Conservation (phyloP, 2,888 invertebrate species). For the Oscheius sp. region DNA sequence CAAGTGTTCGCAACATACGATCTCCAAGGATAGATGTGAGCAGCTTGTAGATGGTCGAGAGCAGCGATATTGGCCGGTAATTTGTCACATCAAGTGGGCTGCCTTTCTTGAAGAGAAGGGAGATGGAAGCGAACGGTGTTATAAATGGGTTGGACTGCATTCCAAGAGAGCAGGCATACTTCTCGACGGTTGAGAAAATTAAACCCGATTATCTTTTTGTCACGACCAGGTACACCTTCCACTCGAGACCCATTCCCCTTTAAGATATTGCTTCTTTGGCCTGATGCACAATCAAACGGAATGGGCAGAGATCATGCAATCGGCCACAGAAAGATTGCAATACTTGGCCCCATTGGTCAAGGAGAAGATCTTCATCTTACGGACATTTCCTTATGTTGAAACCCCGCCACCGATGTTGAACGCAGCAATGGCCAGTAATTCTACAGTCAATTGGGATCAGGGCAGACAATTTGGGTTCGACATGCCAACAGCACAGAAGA, state of each 20-base stretch:
- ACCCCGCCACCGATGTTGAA: no score
- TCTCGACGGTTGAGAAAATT: not conserved
- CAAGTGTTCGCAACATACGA: no score
- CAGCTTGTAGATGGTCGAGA: no score
- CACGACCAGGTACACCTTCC: no score
- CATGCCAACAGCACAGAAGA: not conserved
- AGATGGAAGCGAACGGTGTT: no score
- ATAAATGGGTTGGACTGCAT: not conserved
- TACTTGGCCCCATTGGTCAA: not conserved
- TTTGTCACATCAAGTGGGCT: no score
- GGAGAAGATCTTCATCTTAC: not conserved
- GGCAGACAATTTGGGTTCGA: not conserved
- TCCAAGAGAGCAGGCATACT: not conserved
- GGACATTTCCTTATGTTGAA: not conserved
- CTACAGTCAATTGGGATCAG: not conserved
- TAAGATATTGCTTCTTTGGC: no score
- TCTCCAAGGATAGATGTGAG: no score
- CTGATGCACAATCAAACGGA: not conserved
- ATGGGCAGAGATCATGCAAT: not conserved
- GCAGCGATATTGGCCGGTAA: no score
- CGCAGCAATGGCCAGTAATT: not conserved
- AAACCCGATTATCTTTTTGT: conserved; percentile 4
- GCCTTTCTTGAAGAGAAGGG: no score
- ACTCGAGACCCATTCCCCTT: no score
- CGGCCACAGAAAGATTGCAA: not conserved